Base-by-base conservation (phyloP, 2,113 vertebrate genomes). In the Anas platyrhynchos region DNA sequence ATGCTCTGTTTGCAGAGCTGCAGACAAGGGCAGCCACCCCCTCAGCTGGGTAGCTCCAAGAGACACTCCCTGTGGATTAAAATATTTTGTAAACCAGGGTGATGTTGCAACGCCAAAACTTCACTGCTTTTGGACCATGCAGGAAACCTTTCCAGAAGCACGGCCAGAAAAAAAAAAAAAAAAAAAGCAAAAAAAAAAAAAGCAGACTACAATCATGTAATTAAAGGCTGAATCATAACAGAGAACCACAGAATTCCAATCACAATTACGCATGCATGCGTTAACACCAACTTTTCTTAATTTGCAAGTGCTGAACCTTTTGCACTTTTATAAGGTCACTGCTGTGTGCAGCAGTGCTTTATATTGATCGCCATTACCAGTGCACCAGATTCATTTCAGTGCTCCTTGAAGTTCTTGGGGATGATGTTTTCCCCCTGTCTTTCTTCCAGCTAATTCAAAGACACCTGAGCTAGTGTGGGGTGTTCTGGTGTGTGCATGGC, bases 201-300 rank as follows among this genome's bases (percentile, higher is more conserved):
- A 34, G 21, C 68, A 56, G 78, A 80, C 78, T 85, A 61, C 50
- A 71, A 46, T 84, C 63, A n/a, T 77, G 75, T 83, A 89, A 92
- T 94, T 94, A 95, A 79, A 82, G 36, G 36, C 63, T 96, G 91
- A 96, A 91, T 92, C 66, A 79, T 77, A 91, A 69, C 32, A 79
- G 44, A 72, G 38, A 87, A 75, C 54, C 58, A 73, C 46, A 82
- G 22, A 92, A 74, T 38, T 72, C 34, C 68, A 86, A 26, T 34
- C 59, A 86, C 86, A 92, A 94, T 44, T 55, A 43, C 44, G 59
- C 20, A 79, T 63, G 58, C 41, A 34, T 87, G 58, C 44, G 22
- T 62, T 96, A 66, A 54, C 0, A 0, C 48, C 69, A 86, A 13
- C n/a, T 78, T 86, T 93, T 75, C 79, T 91, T 56, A 44, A 72